Base-by-base conservation (phyloP, 1,140 invertebrate genomes). In the Conus ventricosus region DNA sequence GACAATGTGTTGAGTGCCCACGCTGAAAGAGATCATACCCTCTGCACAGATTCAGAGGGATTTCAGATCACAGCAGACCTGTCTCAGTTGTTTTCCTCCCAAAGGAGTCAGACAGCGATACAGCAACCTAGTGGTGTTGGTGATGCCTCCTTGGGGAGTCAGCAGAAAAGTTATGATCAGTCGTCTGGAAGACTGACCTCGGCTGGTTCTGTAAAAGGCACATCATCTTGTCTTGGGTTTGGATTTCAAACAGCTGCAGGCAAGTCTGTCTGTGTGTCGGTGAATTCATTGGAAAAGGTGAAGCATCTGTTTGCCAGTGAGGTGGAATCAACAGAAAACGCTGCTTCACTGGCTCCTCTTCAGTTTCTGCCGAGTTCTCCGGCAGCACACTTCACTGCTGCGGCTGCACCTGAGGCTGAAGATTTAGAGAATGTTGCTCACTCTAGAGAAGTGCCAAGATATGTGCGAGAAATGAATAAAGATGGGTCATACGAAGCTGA, bases 171-270 rank as follows among this genome's bases (percentile, higher is more conserved):
- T 63, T 1, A 63, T 63, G 17, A 4, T 20, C 67, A 20, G 11
- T 71, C 17, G 1, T 78, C 27, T 13, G 25, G 7, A 51, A 39
- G 23, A 8, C 10, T 17, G 7, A 23, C 10, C 76, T 11, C 4
- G 10, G 0, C 23, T 39, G 8, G 8, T 81, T 20, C 51, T 39
- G 80, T 11, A 17, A 81, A 82, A 87, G 76, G n/a, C 53, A 67
- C 53, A 67, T 7, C 75, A 39, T 15, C 39, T 54, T 1, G 15
- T 5, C 25, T 17, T 11, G 25, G 39, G 20, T 39, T 75, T 80
- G 88, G 86, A 17, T 91, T 91, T 86, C 78, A 89, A 53, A 83
- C 53, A 51, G 90, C 88, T 54, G 85, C 87, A 27, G 87, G 90
- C 25, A 89, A 87, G 71, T 51, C 82, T 25, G 67, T 89, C 6